Base-by-base conservation (phyloP, 2,113 vertebrate genomes). In the Mormyrus lacerda region DNA sequence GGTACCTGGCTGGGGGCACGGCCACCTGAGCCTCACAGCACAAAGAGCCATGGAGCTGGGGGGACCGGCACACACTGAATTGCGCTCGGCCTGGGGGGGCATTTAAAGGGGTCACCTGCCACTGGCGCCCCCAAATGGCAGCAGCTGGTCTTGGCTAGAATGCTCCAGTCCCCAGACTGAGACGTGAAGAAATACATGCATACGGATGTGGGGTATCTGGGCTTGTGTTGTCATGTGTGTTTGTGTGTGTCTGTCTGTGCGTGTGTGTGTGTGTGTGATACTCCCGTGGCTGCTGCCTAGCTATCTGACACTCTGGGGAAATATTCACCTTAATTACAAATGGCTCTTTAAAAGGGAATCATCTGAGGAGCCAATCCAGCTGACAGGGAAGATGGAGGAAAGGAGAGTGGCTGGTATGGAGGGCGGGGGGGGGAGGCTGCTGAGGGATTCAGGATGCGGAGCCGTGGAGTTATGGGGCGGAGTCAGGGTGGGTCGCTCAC, bases 281-380 rank as follows among this genome's bases (percentile, higher is more conserved):
- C 92, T 92, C 90, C 91, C 89, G 91, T 58, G 89, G 88, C 83
- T 89, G 92, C 90, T 69, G 85, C 87, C 55, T 85, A 89, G 91
- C 93, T 92, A 90, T 93, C 90, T 92, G 91, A 90, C 88, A 85
- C 50, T 93, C 82, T 24, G 5, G 93, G 92, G 94, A 95, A 91
- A 92, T 91, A 90, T 94, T 93, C 65, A 90, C 85, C 91, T 91
- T 95, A 95, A 94, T 93, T 94, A 93, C 92, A 91, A 95, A 92
- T 94, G 93, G 91, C 93, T 95, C 92, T 93, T 93, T 92, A 93
- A 91, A 95, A 92, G 90, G 88, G 76, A 92, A 93, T 92, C 92
- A 91, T 89, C 91, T 88, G 91, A 91, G 87, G 92, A 93, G 93
- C 92, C 93, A 94, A 95, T 95, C 94, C 93, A 92, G 92, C 93